Percentiles rank a stretch among this genome's conserved stretches.
Conservation (phyloP, 2,113 vertebrate genomes). For the Craseonycteris thonglongyai region DNA sequence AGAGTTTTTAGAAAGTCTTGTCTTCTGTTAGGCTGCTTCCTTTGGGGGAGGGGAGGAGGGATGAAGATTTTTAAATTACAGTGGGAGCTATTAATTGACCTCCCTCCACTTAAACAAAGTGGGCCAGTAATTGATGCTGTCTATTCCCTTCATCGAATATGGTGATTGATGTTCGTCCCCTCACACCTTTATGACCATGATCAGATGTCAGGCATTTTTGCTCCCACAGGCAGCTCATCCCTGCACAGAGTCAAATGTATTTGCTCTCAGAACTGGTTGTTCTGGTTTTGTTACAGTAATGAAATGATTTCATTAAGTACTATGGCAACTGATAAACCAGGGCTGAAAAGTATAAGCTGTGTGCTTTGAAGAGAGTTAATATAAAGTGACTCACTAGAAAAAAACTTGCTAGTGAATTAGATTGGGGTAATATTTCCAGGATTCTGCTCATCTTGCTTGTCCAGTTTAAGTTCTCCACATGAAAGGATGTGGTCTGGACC, state of each 20-base stretch:
- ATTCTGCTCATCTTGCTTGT: background rate
- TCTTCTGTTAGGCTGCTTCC: background rate
- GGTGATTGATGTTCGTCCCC: background rate
- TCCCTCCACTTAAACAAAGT: background rate
- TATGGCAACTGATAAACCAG: fast-evolving
- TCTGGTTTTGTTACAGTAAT: background rate
- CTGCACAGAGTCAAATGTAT: background rate
- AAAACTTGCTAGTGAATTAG: background rate
- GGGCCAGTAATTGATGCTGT: fast-evolving
- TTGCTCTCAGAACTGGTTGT: background rate
- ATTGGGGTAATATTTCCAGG: background rate
- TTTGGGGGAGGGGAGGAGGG: background rate
- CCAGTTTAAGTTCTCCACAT: background rate
- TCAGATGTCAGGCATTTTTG: background rate
- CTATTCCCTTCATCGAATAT: background rate
- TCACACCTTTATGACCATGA: fast-evolving
- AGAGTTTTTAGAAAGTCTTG: background rate
- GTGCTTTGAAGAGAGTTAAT: background rate
- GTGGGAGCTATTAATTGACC: background rate
- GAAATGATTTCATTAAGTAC: background rate
- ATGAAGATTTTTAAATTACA: background rate
- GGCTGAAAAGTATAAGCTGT: background rate
- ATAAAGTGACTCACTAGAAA: background rate
- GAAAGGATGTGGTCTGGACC: background rate
- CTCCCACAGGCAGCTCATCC: too few species aligned